Evolutionary conservation across 2,888 invertebrate genomes (phyloP).

Genomic region (Mythimna lalbum): DNA sequence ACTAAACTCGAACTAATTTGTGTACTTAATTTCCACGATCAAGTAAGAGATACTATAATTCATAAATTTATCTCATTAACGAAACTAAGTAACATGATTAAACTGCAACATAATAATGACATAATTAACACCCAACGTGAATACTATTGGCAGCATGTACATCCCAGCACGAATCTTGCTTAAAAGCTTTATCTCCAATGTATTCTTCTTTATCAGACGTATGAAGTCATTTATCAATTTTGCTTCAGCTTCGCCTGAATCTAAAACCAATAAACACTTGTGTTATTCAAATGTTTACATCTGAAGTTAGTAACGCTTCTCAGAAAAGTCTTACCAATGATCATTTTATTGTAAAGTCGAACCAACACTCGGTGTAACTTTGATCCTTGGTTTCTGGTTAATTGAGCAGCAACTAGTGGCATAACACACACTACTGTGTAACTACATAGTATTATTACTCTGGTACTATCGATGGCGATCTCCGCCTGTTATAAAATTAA

Average conservation of each 20-base stretch:
- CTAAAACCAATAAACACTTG: background rate
- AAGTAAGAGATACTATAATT: too few relatives aligned
- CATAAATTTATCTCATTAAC: too few relatives aligned
- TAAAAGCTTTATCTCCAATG: background rate
- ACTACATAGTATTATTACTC: background rate
- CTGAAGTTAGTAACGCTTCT: background rate
- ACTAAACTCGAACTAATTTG: too few relatives aligned
- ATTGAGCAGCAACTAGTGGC: constrained; percentile 17
- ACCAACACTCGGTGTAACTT: constrained; percentile 4
- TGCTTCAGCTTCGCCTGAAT: constrained; percentile 8
- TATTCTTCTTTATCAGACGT: background rate
- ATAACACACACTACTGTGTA: background rate
- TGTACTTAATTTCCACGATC: too few relatives aligned
- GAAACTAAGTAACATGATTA: constrained; percentile 24
- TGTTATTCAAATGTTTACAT: too few relatives aligned
- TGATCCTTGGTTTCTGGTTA: constrained; percentile 9
- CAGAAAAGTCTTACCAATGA: constrained; percentile 9
- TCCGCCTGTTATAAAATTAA: background rate
- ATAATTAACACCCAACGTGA: background rate
- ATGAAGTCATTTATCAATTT: background rate
- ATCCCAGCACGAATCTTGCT: background rate
- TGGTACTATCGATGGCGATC: background rate
- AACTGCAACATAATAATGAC: constrained; percentile 33
- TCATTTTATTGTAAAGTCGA: constrained; percentile 14
- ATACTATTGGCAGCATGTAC: background rate